Evolutionary conservation across 2,113 vertebrate genomes (phyloP).

Genomic region (Bambusicola thoracicus): DNA sequence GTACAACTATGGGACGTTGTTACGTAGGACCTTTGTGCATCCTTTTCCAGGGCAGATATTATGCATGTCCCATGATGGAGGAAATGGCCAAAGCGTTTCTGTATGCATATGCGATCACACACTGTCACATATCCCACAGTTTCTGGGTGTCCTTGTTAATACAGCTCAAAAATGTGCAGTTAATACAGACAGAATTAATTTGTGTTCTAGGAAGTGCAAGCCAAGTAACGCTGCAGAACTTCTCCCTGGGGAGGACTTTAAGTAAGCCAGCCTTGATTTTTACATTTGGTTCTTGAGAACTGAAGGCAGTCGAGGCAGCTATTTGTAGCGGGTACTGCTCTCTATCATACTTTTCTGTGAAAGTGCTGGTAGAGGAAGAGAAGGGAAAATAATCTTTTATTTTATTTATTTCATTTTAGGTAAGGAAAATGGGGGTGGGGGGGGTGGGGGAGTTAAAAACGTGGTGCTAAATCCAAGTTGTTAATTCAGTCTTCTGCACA

Average conservation of each 20-base stretch:
- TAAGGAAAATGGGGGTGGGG: neutral
- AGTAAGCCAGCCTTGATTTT: conserved; percentile 34
- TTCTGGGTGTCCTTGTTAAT: neutral
- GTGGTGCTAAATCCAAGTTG: neutral
- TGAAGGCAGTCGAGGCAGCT: neutral
- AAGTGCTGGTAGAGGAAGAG: neutral
- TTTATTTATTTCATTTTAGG: neutral
- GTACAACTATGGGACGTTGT: neutral
- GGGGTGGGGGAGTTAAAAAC: too few species aligned
- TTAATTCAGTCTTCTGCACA: neutral
- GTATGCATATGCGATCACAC: neutral
- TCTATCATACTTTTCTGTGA: neutral
- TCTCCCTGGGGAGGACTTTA: neutral
- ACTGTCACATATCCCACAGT: neutral
- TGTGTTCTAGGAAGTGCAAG: conserved; percentile 12
- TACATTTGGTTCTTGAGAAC: conserved; percentile 21
- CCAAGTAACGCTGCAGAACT: neutral
- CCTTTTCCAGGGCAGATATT: neutral
- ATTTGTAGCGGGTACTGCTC: neutral
- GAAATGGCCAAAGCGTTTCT: neutral
- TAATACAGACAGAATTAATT: conserved; percentile 31
- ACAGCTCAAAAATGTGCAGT: neutral
- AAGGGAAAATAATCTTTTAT: neutral
- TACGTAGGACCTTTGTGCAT: neutral
- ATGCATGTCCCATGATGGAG: neutral